Base-by-base conservation (phyloP, 1,140 invertebrate genomes). In the Drosophila sucinea region DNA sequence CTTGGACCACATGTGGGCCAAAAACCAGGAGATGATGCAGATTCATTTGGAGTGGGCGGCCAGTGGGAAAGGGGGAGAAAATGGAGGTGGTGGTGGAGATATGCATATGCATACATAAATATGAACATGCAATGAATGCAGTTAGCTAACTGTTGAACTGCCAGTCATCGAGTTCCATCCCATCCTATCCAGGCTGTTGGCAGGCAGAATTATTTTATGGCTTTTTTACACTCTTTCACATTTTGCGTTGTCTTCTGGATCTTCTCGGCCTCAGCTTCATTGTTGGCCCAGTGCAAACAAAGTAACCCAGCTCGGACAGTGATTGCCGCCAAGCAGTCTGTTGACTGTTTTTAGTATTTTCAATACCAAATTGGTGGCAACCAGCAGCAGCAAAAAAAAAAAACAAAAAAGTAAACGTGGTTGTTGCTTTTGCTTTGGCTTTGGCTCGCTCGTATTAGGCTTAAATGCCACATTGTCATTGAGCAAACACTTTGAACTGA, bases 381-480 rank as follows among this genome's bases (percentile, higher is more conserved):
- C 65, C 58, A 75, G 69, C 68, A 63, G 32, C 57, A 41, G 30
- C 58, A 70, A 60, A 68, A 17, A 17, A 17, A 17, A 17, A 17
- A 17, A 17, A 17, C 17, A 17, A 17, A 17, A 17, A 60, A 65
- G 64, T 35, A 81, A 72, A 70, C 60, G 25, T 55, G 8, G 11
- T 11, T 11, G 35, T 38, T 11, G 33, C 33, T 35, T 4, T 38
- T 2, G 8, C 10, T 38, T 8, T 10, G 62, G 41, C 23, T 67
- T 77, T 69, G 84, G 73, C 70, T 86, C 73, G 77, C 66, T 90
- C 77, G 77, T 79, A 79, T 89, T 90, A 84, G 84, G 81, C 81
- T 89, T 85, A 84, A 81, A 90, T 90, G 85, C 85, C 84, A 79
- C 78, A 84, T 89, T 89, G 85, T 65, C 85, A 81, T 75, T 89